Conservation (phyloP, 2,113 vertebrate species). For the Archocentrus centrarchus region DNA sequence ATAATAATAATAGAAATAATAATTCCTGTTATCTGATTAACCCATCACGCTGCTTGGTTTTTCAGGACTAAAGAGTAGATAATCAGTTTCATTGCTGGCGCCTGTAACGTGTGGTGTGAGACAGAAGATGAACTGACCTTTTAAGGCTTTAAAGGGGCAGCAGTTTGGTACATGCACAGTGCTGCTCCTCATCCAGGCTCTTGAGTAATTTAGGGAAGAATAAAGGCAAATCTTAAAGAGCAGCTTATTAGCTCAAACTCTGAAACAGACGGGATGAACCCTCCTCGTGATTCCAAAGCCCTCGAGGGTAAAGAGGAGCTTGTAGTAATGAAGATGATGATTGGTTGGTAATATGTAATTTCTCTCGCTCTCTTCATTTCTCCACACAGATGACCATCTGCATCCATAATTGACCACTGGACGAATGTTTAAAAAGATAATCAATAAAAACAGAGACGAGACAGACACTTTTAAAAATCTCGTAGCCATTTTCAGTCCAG, state of each 20-base stretch:
- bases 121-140: not conserved
- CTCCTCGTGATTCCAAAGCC: not conserved
- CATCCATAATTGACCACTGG: conserved; percentile 14
- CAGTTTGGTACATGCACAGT: not conserved
- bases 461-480: not conserved
- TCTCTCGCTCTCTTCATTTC: not conserved
- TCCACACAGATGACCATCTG: conserved; percentile 4
- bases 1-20: too few species aligned
- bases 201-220: not conserved
- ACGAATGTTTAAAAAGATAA: conserved; percentile 15
- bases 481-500: conserved; percentile 10
- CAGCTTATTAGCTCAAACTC: not conserved
- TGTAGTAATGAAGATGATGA: conserved; percentile 45
- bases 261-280: not conserved
- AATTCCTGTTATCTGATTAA: too few species aligned
- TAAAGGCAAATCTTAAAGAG: not conserved
- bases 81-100: not conserved
- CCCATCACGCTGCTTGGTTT: not conserved
- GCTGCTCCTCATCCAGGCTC: not conserved
- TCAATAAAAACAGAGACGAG: conserved; percentile 51
- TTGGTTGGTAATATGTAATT: conserved; percentile 22
- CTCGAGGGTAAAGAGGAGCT: conserved; percentile 3
- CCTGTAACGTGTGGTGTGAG: not conserved
- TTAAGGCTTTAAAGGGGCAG: not conserved
- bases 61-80: not conserved